Conservation (phyloP, 1,140 invertebrate species). For the Megalopta genalis region DNA sequence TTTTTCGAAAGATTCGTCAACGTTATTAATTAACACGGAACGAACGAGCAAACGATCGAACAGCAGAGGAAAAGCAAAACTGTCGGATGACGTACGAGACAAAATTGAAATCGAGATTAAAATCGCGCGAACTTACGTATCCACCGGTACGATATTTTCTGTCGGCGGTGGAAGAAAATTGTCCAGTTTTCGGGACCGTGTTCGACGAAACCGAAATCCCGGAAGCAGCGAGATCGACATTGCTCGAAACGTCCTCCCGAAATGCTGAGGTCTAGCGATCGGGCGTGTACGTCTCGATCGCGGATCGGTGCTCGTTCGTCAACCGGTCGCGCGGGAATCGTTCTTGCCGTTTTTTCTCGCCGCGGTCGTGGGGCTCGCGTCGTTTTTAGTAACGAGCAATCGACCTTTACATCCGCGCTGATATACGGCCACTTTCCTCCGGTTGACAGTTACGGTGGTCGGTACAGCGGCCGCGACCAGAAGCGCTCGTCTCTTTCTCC, state of each 20-base stretch:
- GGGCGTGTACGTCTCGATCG: neutral
- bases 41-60: no score
- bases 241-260: neutral
- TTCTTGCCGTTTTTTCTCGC: slow-evolving; percentile 15
- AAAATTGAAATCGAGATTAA: no score
- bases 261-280: neutral
- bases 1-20: no score
- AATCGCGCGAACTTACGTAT: no score
- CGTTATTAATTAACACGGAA: no score
- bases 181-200: no score
- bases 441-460: slow-evolving; percentile 25
- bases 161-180: no score
- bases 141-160: no score
- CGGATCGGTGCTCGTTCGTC: slow-evolving; percentile 8
- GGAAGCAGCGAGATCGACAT: neutral
- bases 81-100: no score
- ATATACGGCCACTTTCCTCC: slow-evolving; percentile 35
- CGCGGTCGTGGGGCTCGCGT: neutral
- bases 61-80: no score
- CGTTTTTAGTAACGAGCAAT: slow-evolving; percentile 28
- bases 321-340: neutral
- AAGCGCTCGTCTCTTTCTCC: slow-evolving; percentile 6
- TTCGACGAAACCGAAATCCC: neutral
- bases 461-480: neutral
- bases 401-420: slow-evolving; percentile 28